Percentiles rank a stretch among this genome's conserved stretches.
Evolutionary conservation across 2,888 invertebrate genomes (phyloP).

Genomic region (Eupsilia transversa): DNA sequence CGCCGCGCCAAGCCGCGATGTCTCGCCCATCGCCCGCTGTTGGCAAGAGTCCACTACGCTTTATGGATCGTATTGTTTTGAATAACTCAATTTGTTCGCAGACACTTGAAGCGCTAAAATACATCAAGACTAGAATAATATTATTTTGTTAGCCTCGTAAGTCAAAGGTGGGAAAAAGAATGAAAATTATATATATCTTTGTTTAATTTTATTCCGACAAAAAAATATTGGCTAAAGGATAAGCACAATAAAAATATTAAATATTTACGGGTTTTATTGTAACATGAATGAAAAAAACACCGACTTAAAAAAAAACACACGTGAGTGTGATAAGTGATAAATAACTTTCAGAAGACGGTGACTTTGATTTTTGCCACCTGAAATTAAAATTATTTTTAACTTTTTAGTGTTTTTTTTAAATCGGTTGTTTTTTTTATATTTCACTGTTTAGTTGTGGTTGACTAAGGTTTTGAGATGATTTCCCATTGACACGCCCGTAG

Average conservation of each 20-base stretch:
- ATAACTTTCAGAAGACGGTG: no score
- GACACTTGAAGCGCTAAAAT: constrained; percentile 13
- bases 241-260: constrained; percentile 15
- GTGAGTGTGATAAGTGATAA: no score
- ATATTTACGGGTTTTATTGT: constrained; percentile 16
- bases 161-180: background rate
- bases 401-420: no score
- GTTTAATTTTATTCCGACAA: background rate
- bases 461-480: no score
- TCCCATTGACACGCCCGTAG: no score
- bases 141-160: background rate
- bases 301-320: no score
- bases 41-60: constrained; percentile 55
- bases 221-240: background rate
- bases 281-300: constrained; percentile 1
- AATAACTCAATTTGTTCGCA: constrained; percentile 59
- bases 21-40: constrained; percentile 44
- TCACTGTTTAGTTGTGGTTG: no score
- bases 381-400: no score
- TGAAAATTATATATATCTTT: no score
- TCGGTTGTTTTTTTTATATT: no score
- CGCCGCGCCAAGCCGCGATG: constrained; percentile 32
- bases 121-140: background rate
- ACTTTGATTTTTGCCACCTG: no score
- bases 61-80: constrained; percentile 63